These are phyloP conservation scores for Campoplex nolae DNA, from an alignment of 2,888 invertebrate genomes.

Conservation along the genomic window DNA sequence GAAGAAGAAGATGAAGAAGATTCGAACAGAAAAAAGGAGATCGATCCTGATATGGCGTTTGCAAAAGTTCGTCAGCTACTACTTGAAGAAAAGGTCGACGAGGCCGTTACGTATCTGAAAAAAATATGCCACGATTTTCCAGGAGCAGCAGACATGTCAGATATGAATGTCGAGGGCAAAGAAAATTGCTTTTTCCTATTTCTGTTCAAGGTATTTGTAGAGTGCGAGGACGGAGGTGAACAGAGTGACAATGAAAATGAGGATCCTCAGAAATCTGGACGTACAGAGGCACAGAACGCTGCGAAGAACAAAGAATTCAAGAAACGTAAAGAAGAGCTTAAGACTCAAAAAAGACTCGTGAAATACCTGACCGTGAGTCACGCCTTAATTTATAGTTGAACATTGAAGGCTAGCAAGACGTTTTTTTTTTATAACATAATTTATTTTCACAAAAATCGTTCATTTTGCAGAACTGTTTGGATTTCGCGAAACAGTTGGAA, in stretches of 20 bases:
- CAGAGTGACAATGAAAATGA: background rate
- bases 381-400: background rate
- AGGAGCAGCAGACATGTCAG: constrained; percentile 69
- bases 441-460: background rate
- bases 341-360: constrained; percentile 88
- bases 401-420: background rate
- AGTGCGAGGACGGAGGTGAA: constrained; percentile 74
- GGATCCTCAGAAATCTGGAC: constrained; percentile 61
- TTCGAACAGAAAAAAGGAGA: constrained; percentile 43
- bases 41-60: constrained; percentile 72
- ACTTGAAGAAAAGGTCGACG: constrained; percentile 75
- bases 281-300: constrained; percentile 69
- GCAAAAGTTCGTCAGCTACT: constrained; percentile 80
- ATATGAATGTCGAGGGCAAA: constrained; percentile 70
- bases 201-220: constrained; percentile 80
- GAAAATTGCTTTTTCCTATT: constrained; percentile 77
- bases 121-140: constrained; percentile 69
- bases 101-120: constrained; percentile 76
- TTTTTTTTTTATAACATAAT: background rate
- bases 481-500: constrained; percentile 86
- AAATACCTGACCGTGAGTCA: constrained; percentile 90
- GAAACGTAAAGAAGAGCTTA: constrained; percentile 86
- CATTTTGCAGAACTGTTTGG: constrained; percentile 83
- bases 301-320: constrained; percentile 79
- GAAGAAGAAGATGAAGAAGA: constrained; percentile 67